A percentile compares a stretch with the other conserved stretches of the same genome.
These are phyloP conservation scores for Meiosimyza decipiens DNA, from an alignment of 2,888 invertebrate species.

Conservation along the genomic window DNA sequence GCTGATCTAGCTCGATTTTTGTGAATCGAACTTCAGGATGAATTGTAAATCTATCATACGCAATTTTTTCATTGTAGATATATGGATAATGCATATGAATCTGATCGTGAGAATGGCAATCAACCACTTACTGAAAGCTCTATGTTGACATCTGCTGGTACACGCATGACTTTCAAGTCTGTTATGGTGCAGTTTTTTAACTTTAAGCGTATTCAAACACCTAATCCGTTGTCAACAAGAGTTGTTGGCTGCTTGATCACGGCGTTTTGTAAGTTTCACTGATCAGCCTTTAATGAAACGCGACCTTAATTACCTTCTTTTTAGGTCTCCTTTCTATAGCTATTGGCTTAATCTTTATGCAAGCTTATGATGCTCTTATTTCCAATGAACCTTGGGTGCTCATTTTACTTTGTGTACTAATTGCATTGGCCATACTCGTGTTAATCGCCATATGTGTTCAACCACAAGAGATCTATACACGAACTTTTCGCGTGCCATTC, in stretches of 20 bases:
- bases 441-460: conserved; percentile 60
- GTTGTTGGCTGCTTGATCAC: conserved; percentile 59
- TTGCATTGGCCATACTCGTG: conserved; percentile 49
- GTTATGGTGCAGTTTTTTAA: conserved; percentile 59
- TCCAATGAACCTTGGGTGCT: conserved; percentile 57
- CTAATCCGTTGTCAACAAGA: conserved; percentile 55
- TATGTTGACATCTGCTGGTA: conserved; percentile 51
- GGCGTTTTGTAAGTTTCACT: conserved; percentile 56
- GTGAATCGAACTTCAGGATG: too few species aligned
- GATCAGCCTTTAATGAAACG: neutral
- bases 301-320: neutral
- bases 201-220: conserved; percentile 51
- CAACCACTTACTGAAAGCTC: conserved; percentile 51
- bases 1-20: too few species aligned
- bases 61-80: conserved; percentile 46
- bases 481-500: conserved; percentile 77
- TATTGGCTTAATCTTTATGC: conserved; percentile 58
- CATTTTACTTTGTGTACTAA: conserved; percentile 49
- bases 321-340: conserved; percentile 58
- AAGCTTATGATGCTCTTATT: conserved; percentile 53
- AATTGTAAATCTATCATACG: neutral
- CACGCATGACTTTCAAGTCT: conserved; percentile 50
- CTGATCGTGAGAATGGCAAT: conserved; percentile 34
- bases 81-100: conserved; percentile 55
- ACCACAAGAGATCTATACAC: conserved; percentile 55